A percentile compares a stretch with the other conserved stretches of the same genome.
Conservation (phyloP, 2,888 invertebrate species). For the Norana najaformis region DNA sequence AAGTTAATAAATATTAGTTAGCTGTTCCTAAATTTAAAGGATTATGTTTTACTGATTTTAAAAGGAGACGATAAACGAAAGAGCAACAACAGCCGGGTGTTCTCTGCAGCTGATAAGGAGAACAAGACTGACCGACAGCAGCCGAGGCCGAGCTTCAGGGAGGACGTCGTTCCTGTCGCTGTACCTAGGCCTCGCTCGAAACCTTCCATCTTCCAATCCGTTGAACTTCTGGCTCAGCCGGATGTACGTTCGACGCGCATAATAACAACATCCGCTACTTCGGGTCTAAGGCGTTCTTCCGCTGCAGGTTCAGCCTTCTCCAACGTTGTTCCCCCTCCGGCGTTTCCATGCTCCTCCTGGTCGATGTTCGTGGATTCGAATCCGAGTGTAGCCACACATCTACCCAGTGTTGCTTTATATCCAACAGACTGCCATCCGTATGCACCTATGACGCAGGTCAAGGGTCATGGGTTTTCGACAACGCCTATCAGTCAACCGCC, state of each 20-base stretch:
- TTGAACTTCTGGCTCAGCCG: slow-evolving; percentile 28
- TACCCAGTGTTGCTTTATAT: background rate
- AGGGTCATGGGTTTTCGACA: background rate
- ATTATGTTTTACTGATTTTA: background rate
- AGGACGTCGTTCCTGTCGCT: background rate
- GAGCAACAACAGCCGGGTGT: background rate
- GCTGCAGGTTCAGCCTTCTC: background rate
- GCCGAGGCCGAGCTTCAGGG: background rate
- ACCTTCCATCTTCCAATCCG: slow-evolving; percentile 26
- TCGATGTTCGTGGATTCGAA: background rate
- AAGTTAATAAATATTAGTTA: background rate
- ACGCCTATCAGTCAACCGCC: background rate
- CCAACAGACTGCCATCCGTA: background rate
- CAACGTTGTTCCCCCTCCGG: background rate
- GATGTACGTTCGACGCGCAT: background rate
- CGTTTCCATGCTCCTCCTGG: background rate
- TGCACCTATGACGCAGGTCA: background rate
- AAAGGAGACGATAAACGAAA: background rate
- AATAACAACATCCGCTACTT: background rate
- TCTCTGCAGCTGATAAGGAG: background rate
- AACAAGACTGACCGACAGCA: background rate
- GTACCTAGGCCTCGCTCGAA: slow-evolving; percentile 6
- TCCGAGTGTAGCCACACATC: background rate
- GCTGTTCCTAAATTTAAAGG: background rate
- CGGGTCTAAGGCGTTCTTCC: background rate